Evolutionary conservation across 2,797 vertebrate genomes (phyloP), one percentile per base, ranked within the genome.

Genomic region (Takifugu ocellatus): DNA sequence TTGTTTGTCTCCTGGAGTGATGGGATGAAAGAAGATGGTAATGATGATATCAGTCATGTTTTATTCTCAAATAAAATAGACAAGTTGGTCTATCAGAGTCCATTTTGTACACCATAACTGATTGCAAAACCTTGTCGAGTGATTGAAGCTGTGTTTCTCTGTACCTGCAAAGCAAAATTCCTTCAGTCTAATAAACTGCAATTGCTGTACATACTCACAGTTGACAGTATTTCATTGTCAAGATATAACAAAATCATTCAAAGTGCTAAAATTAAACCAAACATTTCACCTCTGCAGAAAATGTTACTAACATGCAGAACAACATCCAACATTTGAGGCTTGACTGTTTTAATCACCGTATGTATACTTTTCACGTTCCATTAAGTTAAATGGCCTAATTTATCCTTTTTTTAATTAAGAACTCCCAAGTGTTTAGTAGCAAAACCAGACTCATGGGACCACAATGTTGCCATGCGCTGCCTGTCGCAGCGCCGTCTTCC

Each of bases 131-230:
- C 42, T 71, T 75, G 49, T 12, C 31, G 51, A 48, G 33, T 69
- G 56, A 72, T 79, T 25, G 68, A 78, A 68, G 54, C 56, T 79
- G 11, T 81, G 42, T 70, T 48, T 75, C 58, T 72, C 78, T 80
- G 56, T 70, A 58, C 61, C 70, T 62, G 43, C 44, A 56, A 24
- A 24, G 16, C n/a, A 51, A 61, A 61, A 24, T 71, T 64, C 3
- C 74, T 75, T 77, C 46, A 70, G 70, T 81, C 53, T 65, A 89
- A 86, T 89, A 89, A 88, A 90, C 59, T 76, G 24, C 48, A 5
- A 52, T 75, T 76, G 72, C 75, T 88, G 86, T 87, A 88, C 53
- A 87, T 87, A 87, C 66, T 82, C 59, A 77, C 49, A 58, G 68
- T 66, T 76, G 69, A 61, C 6, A 33, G 25, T 62, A 36, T 48